phyloP scores from a whole-genome alignment of 1,140 invertebrate genomes.

The Bombus breviceps region DNA sequence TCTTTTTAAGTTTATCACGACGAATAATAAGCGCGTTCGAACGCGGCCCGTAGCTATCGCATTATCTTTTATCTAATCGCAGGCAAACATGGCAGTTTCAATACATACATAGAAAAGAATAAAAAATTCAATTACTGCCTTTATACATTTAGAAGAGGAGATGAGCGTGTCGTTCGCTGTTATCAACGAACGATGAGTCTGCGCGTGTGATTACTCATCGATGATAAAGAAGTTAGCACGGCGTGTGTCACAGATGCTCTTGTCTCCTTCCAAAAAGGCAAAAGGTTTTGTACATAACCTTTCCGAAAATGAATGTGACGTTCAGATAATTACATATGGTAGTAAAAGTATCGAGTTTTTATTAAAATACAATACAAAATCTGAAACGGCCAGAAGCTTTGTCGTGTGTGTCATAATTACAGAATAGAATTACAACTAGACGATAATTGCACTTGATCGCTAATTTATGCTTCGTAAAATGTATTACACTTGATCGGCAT shows the following conservation, averaged over 20 bases:
- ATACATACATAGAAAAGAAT: neutral
- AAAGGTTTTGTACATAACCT: neutral
- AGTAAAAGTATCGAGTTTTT: slow-evolving; percentile 51
- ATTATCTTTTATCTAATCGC: neutral
- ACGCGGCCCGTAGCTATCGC: too few relatives aligned
- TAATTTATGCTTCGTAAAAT: neutral
- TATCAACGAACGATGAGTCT: neutral
- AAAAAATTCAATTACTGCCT: neutral
- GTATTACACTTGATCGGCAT: neutral
- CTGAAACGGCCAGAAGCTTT: too few relatives aligned
- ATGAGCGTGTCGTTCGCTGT: neutral
- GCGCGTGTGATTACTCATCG: neutral
- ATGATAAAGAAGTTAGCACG: neutral
- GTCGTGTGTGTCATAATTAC: neutral
- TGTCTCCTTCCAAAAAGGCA: too few relatives aligned
- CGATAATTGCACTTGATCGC: neutral
- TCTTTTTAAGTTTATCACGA: neutral
- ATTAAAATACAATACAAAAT: slow-evolving; percentile 67
- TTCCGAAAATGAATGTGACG: neutral
- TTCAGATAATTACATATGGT: neutral
- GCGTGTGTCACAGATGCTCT: neutral
- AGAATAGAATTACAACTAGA: neutral
- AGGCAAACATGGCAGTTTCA: neutral
- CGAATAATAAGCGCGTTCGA: neutral
- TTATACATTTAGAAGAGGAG: neutral